Conservation (phyloP, 2,113 vertebrate genomes). For the Chrysochloris asiatica region DNA sequence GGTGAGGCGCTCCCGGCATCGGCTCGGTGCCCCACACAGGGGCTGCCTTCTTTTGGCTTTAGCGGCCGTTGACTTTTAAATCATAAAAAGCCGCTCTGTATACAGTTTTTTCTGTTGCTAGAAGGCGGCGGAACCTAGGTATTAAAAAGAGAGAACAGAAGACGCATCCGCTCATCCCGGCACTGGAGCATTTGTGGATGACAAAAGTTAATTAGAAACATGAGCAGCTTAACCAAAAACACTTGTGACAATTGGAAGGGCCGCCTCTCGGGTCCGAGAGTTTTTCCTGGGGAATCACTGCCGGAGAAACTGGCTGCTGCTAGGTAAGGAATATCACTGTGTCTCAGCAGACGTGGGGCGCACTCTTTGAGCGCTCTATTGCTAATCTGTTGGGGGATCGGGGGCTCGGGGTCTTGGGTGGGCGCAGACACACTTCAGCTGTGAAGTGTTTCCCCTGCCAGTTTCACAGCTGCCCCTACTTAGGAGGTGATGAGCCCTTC, state of each 20-base stretch:
- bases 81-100: conserved; percentile 85
- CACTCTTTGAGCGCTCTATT: conserved; percentile 21
- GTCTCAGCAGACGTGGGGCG: neutral
- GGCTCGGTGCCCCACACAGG: conserved; percentile 77
- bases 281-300: conserved; percentile 79
- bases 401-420: neutral
- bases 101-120: conserved; percentile 84
- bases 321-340: conserved; percentile 79
- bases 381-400: neutral
- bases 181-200: conserved; percentile 84
- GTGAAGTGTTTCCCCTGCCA: neutral
- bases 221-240: conserved; percentile 87
- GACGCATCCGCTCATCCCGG: conserved; percentile 87
- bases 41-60: conserved; percentile 76
- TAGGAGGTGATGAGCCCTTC: neutral
- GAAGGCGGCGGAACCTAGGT: conserved; percentile 85
- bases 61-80: conserved; percentile 89
- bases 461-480: conserved; percentile 31
- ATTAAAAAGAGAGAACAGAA: conserved; percentile 56
- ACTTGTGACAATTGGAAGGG: conserved; percentile 86
- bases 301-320: conserved; percentile 78
- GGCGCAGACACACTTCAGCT: neutral
- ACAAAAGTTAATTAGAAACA: conserved; percentile 90
- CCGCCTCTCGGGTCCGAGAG: conserved; percentile 80
- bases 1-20: conserved; percentile 70